phyloP scores from a whole-genome alignment of 64 coral and sea anemone species.

The Platygyra sinensis region DNA sequence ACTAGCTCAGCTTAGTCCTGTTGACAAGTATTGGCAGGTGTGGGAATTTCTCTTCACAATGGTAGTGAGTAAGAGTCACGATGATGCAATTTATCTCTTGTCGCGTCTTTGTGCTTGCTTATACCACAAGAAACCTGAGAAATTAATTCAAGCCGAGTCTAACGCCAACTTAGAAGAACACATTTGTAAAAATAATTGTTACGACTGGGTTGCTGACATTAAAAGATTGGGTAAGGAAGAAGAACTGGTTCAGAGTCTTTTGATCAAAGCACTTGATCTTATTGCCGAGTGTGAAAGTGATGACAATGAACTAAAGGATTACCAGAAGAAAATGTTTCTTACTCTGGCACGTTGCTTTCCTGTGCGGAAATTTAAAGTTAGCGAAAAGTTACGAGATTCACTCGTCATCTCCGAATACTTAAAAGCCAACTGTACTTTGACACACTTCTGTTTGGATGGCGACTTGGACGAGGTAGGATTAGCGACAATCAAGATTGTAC shows the following conservation, averaged over 20 bases:
- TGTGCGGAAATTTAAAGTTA: background rate
- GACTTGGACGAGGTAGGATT: background rate
- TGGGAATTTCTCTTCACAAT: background rate
- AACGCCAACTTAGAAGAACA: no score
- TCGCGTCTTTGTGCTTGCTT: background rate
- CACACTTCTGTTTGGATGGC: background rate
- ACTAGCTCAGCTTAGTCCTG: background rate
- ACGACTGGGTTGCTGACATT: background rate
- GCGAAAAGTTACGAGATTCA: background rate
- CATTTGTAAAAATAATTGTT: background rate
- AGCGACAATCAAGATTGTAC: background rate
- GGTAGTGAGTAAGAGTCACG: background rate
- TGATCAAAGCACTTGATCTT: background rate
- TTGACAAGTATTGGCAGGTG: background rate
- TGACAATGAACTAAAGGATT: background rate
- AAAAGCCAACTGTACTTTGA: background rate
- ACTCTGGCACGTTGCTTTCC: background rate
- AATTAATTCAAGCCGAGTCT: no score
- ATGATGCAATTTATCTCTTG: background rate
- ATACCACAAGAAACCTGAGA: background rate
- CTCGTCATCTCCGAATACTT: background rate
- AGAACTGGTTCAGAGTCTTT: no score
- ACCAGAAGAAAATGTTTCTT: background rate
- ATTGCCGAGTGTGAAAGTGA: background rate
- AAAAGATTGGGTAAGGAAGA: background rate